phyloP scores from a whole-genome alignment of 2,113 vertebrate genomes.

The Dendropsophus ebraccatus region DNA sequence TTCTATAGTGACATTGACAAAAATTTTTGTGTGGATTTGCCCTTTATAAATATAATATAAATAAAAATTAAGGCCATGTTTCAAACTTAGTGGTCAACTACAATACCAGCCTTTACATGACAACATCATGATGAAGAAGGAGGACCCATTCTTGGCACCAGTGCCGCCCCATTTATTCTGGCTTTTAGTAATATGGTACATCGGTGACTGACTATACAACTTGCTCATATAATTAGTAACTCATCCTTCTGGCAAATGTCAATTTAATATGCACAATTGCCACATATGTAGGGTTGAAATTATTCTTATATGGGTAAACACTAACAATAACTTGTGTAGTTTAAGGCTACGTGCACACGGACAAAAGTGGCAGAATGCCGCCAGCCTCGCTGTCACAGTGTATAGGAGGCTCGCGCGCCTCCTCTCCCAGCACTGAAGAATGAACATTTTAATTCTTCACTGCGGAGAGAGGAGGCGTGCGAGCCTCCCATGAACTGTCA shows the following conservation, averaged over 20 bases:
- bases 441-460: too few relatives aligned
- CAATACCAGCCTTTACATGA: too few relatives aligned
- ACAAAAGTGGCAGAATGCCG: too few relatives aligned
- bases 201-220: not conserved
- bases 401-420: too few relatives aligned
- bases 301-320: not conserved
- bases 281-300: not conserved
- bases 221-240: not conserved
- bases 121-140: not conserved
- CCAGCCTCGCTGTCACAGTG: too few relatives aligned
- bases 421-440: too few relatives aligned
- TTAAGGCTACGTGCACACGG: too few relatives aligned
- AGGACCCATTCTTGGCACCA: not conserved
- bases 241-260: not conserved
- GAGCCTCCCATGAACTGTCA: too few relatives aligned
- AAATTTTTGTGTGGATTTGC: not conserved
- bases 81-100: not conserved
- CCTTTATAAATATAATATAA: too few relatives aligned
- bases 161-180: not conserved
- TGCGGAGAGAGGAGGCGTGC: too few relatives aligned
- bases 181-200: not conserved
- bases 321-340: too few relatives aligned
- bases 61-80: not conserved
- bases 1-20: not conserved
- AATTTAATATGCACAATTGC: not conserved